These are phyloP conservation scores for Resseliella maxima DNA, from an alignment of 2,888 invertebrate genomes.

Conservation along the genomic window DNA sequence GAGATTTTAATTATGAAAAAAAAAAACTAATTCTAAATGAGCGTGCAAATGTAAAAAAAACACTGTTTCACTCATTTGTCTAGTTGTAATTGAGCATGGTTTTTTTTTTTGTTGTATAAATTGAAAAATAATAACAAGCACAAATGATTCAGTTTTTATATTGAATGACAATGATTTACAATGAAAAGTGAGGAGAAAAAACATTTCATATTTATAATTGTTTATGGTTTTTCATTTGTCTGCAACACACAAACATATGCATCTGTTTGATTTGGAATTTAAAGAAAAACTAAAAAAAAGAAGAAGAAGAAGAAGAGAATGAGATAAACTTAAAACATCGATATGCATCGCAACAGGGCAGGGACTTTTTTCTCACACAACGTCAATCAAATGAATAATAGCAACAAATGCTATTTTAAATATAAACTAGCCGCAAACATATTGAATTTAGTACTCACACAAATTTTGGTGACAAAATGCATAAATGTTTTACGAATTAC, in stretches of 20 bases:
- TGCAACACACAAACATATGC: too few relatives aligned
- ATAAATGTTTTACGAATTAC: too few relatives aligned
- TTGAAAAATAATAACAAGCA: neutral
- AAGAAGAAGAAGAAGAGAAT: neutral
- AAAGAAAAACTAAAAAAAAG: neutral
- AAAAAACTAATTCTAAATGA: neutral
- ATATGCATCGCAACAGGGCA: neutral
- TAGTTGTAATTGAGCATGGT: neutral
- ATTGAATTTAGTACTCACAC: too few relatives aligned
- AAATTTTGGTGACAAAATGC: too few relatives aligned
- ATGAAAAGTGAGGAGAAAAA: too few relatives aligned
- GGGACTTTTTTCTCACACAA: neutral
- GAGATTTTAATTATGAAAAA: too few relatives aligned
- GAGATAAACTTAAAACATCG: neutral
- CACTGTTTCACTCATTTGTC: neutral
- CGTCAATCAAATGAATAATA: neutral
- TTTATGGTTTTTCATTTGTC: too few relatives aligned
- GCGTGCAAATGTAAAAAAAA: neutral
- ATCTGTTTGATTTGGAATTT: too few relatives aligned
- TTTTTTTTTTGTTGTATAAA: neutral
- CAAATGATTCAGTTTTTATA: conserved; percentile 6
- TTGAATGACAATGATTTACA: neutral
- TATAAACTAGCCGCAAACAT: too few relatives aligned
- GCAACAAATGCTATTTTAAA: neutral
- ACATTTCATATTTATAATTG: neutral